Conservation (phyloP, 92 coral and sea anemone species). For the Paramuricea clavata region DNA sequence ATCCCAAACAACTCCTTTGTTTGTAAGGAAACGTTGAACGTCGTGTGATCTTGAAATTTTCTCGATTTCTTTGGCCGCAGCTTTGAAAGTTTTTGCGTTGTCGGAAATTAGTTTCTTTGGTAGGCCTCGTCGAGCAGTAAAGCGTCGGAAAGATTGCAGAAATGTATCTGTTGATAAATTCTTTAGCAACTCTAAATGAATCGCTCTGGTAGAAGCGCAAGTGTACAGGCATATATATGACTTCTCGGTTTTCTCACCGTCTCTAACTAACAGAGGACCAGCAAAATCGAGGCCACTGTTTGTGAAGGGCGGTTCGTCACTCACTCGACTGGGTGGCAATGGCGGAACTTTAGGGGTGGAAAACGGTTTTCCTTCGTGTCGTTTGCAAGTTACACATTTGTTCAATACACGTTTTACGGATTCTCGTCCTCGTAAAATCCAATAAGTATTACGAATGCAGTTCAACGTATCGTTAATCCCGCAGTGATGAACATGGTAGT, state of each 20-base stretch:
- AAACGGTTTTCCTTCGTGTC: slow-evolving; percentile 29
- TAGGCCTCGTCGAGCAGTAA: background rate
- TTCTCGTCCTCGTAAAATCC: slow-evolving; percentile 22
- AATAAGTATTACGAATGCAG: background rate
- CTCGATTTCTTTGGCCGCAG: background rate
- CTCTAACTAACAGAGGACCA: slow-evolving; percentile 7
- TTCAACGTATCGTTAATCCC: slow-evolving; percentile 15
- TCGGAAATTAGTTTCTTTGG: background rate
- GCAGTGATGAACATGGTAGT: background rate
- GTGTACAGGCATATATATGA: slow-evolving; percentile 9
- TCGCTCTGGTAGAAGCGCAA: slow-evolving; percentile 5
- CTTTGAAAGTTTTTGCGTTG: slow-evolving; percentile 2
- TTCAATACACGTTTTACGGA: background rate
- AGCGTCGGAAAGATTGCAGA: slow-evolving; percentile 1
- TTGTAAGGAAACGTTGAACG: background rate
- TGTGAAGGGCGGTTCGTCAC: slow-evolving; percentile 21
- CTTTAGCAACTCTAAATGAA: background rate
- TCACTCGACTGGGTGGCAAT: slow-evolving; percentile 6
- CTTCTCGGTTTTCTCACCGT: background rate
- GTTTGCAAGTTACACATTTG: background rate
- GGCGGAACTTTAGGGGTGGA: background rate
- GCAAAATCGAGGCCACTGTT: slow-evolving; percentile 20
- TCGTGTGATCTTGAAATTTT: background rate
- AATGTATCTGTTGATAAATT: background rate
- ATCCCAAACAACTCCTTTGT: background rate